Percentiles rank a stretch among this genome's conserved stretches.
Evolutionary conservation across 1,140 invertebrate species (phyloP).

Genomic region (honey bee (Apis mellifera)): DNA sequence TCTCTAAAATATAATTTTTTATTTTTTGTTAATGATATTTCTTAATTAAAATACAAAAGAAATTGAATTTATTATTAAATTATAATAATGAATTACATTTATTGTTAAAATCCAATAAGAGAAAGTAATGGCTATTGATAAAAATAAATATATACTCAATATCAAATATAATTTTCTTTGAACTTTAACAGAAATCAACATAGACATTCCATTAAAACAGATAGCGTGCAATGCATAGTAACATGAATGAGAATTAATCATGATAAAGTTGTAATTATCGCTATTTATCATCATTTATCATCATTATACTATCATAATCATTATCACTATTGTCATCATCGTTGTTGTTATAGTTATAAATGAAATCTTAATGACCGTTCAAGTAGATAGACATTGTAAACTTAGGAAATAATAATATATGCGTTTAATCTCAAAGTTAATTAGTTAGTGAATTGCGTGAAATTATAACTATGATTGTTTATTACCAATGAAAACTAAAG

Average conservation of each 20-base stretch:
- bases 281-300: slow-evolving; percentile 60
- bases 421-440: slow-evolving; percentile 49
- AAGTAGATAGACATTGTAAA: slow-evolving; percentile 66
- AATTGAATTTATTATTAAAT: slow-evolving; percentile 38
- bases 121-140: slow-evolving; percentile 12
- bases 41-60: slow-evolving; percentile 10
- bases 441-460: slow-evolving; percentile 60
- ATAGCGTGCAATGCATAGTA: slow-evolving; percentile 52
- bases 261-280: slow-evolving; percentile 56
- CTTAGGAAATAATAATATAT: slow-evolving; percentile 53
- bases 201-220: slow-evolving; percentile 49
- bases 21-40: background rate
- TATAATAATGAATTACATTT: background rate
- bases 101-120: background rate
- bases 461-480: slow-evolving; percentile 61
- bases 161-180: slow-evolving; percentile 41
- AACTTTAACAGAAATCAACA: slow-evolving; percentile 40
- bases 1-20: slow-evolving; percentile 22
- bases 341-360: slow-evolving; percentile 69
- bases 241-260: slow-evolving; percentile 49
- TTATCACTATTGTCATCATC: slow-evolving; percentile 60
- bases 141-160: slow-evolving; percentile 47
- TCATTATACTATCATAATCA: slow-evolving; percentile 51
- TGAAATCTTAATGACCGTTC: slow-evolving; percentile 65
- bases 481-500: slow-evolving; percentile 48